phyloP scores from a whole-genome alignment of 2,888 invertebrate genomes.

The Sialis fuliginosa region DNA sequence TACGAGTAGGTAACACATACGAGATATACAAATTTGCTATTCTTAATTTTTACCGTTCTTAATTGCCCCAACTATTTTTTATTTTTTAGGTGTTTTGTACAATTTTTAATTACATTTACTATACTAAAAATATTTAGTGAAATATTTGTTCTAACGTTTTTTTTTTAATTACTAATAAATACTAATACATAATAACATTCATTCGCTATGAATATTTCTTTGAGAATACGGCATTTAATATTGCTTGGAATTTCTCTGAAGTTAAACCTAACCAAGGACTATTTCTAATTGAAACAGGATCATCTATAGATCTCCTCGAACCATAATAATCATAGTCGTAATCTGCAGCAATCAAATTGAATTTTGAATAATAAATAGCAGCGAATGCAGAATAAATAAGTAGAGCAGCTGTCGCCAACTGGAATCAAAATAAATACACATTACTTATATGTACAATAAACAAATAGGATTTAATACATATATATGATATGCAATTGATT shows the following conservation, averaged over 20 bases:
- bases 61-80: too few species aligned
- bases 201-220: constrained; percentile 23
- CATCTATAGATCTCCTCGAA: constrained; percentile 28
- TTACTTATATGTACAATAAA: not conserved
- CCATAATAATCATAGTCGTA: constrained; percentile 44
- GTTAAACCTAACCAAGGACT: constrained; percentile 34
- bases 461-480: not conserved
- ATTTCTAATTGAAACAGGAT: constrained; percentile 18
- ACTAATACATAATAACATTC: not conserved
- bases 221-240: constrained; percentile 37
- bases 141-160: not conserved
- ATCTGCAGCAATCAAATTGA: constrained; percentile 65
- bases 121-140: not conserved
- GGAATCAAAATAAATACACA: constrained; percentile 18
- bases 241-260: constrained; percentile 44
- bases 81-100: too few species aligned
- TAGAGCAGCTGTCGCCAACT: constrained; percentile 65
- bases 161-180: not conserved
- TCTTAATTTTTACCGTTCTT: too few species aligned
- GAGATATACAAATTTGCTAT: too few species aligned
- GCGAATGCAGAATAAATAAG: constrained; percentile 72
- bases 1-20: too few species aligned
- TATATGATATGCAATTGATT: not conserved
- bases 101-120: not conserved
- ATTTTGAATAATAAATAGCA: constrained; percentile 75